Base-by-base conservation (phyloP, 2,888 invertebrate genomes). In the Lasioglossum figueresi region DNA sequence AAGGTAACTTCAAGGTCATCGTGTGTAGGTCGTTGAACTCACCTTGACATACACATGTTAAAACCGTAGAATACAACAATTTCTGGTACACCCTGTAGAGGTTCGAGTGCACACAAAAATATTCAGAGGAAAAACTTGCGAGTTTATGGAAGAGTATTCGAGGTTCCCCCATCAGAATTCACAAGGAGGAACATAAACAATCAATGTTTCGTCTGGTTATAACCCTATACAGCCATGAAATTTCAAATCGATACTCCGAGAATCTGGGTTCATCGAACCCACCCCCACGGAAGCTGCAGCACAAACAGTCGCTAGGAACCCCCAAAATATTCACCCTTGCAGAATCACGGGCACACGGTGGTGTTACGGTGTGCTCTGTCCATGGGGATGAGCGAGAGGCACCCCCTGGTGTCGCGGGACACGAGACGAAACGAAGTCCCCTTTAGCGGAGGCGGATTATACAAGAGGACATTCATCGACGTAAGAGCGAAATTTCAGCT, bases 281-380 rank as follows among this genome's bases (percentile, higher is more conserved):
- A 66, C 48, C 63, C 68, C 73, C 19, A 31, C 27, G 71, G 16
- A 73, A 45, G 71, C 66, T 59, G 12, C 72, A 31, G 63, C 70
- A 31, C 52, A 82, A 88, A 85, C 80, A 72, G 71, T 27, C 37
- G 45, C 48, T 63, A 70, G 52, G 78, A 37, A 70, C 79, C 71
- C 79, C 77, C 83, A 45, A 79, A 88, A 87, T 85, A 87, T 87
- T 78, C 82, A 83, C 82, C 88, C 88, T 72, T 27, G 40, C 56
- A n/a, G 75, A 87, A 80, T 87, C 79, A 63, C 78, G 68, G 40
- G 76, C 37, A n/a, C 77, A 34, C 63, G 31, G 16, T n/a, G 37
- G 48, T 31, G 14, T 40, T 14, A 40, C 40, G 12, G n/a, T 14
- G 40, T 70, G 12, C 70, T n/a, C n/a, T 23, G 75, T 59, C 71